phyloP scores from a whole-genome alignment of 2,888 invertebrate genomes.

The Coleophora deauratella region DNA sequence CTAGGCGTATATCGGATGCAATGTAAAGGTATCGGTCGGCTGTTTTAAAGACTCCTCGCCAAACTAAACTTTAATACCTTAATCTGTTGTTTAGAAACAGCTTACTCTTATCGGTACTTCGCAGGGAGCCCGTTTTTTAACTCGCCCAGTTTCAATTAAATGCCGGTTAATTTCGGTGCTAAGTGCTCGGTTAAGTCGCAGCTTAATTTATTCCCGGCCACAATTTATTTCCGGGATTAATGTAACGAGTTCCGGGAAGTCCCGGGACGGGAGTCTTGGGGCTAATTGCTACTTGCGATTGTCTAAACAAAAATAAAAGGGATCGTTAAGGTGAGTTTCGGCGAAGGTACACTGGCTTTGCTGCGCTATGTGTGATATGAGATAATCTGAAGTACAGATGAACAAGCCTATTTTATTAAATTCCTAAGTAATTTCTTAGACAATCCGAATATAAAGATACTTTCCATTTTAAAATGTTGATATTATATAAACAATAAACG shows the following conservation, averaged over 20 bases:
- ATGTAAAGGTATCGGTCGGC: constrained; percentile 3
- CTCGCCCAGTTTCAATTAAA: constrained; percentile 67
- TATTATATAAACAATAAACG: too few relatives aligned
- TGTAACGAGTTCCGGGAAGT: constrained; percentile 49
- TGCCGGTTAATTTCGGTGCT: constrained; percentile 58
- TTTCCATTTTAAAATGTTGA: too few relatives aligned
- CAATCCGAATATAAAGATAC: too few relatives aligned
- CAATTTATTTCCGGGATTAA: constrained; percentile 64
- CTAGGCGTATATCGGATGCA: too few relatives aligned
- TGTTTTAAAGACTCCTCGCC: constrained; percentile 16
- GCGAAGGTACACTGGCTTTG: background rate
- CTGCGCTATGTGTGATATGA: too few relatives aligned
- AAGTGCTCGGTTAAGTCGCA: constrained; percentile 59
- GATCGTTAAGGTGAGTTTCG: constrained; percentile 14
- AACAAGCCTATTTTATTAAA: too few relatives aligned
- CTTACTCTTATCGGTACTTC: constrained; percentile 54
- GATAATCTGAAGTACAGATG: too few relatives aligned
- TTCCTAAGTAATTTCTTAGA: too few relatives aligned
- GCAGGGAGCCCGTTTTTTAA: constrained; percentile 36
- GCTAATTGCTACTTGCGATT: constrained; percentile 57
- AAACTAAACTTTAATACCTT: constrained; percentile 46
- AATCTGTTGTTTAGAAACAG: constrained; percentile 56
- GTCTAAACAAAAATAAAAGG: constrained; percentile 53
- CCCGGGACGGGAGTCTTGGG: constrained; percentile 10
- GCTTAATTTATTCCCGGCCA: constrained; percentile 60